phyloP scores from a whole-genome alignment of 2,888 invertebrate species.

The Dryadula phaetusa region DNA sequence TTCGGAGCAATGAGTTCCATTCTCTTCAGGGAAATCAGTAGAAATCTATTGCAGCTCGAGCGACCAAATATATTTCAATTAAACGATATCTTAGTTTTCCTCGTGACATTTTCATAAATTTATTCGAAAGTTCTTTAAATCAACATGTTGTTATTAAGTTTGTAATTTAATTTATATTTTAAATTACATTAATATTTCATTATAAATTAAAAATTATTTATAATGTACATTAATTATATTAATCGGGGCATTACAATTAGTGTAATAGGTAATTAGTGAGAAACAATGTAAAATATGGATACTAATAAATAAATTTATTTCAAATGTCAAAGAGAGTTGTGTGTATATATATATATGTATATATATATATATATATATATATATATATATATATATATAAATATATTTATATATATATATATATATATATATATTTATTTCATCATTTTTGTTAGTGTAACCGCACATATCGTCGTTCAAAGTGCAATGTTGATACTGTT shows the following conservation, averaged over 20 bases:
- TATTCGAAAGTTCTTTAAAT: background rate
- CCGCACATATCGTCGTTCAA: no score
- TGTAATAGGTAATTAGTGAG: background rate
- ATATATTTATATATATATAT: no score
- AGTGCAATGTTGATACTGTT: no score
- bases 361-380: no score
- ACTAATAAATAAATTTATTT: no score
- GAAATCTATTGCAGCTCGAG: conserved; percentile 26
- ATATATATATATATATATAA: no score
- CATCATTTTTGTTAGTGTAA: no score
- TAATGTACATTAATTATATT: background rate
- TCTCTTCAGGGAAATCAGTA: conserved; percentile 33
- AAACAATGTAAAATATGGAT: no score
- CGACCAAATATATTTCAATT: conserved; percentile 31
- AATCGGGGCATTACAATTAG: background rate
- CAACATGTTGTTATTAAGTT: background rate
- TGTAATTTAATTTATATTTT: background rate
- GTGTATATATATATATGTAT: no score
- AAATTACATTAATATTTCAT: background rate
- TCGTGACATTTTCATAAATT: conserved; percentile 18
- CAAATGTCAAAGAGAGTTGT: no score
- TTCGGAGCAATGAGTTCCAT: conserved; percentile 27
- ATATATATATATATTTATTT: no score
- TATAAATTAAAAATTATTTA: background rate
- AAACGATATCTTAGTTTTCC: conserved; percentile 27